These are phyloP conservation scores for Oscheius sp. DNA, from an alignment of 2,888 invertebrate species.

Conservation along the genomic window DNA sequence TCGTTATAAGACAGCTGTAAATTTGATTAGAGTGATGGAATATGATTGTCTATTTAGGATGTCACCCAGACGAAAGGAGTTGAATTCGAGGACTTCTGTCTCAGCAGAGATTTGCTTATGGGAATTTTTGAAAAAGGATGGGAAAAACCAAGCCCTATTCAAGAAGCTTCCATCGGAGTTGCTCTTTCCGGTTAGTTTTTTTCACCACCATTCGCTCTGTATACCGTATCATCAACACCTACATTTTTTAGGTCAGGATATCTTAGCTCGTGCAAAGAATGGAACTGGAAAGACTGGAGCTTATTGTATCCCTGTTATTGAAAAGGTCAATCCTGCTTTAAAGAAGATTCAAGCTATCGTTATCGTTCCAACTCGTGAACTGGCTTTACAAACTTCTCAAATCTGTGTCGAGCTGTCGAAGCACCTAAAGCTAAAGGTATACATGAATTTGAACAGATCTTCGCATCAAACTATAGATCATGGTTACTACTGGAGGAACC, in stretches of 20 bases:
- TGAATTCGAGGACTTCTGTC: conserved; percentile 99
- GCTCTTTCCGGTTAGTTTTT: conserved; percentile 95
- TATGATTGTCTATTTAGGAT: conserved; percentile 80
- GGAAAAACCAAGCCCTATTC: conserved; percentile 99
- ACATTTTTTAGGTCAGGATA: conserved; percentile 79
- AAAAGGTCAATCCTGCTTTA: conserved; percentile 84
- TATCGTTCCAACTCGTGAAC: conserved; percentile 97
- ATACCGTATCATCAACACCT: too few species aligned
- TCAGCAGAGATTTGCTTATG: conserved; percentile 96
- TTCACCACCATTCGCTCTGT: too few species aligned
- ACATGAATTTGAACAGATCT: neutral
- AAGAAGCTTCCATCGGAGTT: conserved; percentile 98
- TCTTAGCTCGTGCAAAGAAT: conserved; percentile 98
- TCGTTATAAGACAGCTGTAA: conserved; percentile 94
- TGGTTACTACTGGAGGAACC: conserved; percentile 99
- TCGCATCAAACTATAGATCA: conserved; percentile 78
- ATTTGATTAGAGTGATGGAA: neutral
- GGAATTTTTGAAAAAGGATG: conserved; percentile 97
- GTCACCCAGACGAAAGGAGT: conserved; percentile 98
- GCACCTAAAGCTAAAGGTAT: conserved; percentile 88
- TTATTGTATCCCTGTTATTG: conserved; percentile 97
- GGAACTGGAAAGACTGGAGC: conserved; percentile 99
- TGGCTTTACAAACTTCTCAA: conserved; percentile 98
- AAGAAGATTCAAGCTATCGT: conserved; percentile 93
- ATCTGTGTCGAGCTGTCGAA: conserved; percentile 98